These are phyloP conservation scores for Trichonephila inaurata DNA, from an alignment of 1,140 invertebrate species.

Conservation along the genomic window DNA sequence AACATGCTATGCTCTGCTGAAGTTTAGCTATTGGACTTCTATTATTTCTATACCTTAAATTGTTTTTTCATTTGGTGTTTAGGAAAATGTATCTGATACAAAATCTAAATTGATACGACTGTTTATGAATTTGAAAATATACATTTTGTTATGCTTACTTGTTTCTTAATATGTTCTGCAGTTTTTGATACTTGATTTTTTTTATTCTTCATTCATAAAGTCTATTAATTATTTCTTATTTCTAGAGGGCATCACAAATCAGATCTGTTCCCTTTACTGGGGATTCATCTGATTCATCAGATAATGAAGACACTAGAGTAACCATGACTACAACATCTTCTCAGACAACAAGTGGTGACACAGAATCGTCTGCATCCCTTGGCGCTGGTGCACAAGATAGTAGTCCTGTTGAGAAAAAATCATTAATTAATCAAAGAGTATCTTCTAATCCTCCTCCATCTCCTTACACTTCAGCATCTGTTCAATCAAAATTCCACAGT, in stretches of 20 bases:
- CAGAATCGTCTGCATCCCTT: slow-evolving; percentile 83
- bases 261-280: slow-evolving; percentile 96
- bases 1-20: too few species aligned
- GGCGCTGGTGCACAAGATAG: slow-evolving; percentile 1
- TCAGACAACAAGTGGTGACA: slow-evolving; percentile 81
- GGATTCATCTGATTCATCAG: slow-evolving; percentile 96
- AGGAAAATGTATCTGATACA: too few species aligned
- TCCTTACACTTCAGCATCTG: background rate
- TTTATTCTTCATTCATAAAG: background rate
- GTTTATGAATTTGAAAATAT: too few species aligned
- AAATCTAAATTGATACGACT: too few species aligned
- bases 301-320: slow-evolving; percentile 88
- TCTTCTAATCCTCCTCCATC: slow-evolving; percentile 26
- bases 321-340: slow-evolving; percentile 81
- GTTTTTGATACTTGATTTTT: too few species aligned
- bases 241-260: slow-evolving; percentile 94
- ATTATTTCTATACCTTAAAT: too few species aligned
- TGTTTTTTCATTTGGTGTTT: too few species aligned
- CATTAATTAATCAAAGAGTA: background rate
- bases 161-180: too few species aligned
- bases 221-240: slow-evolving; percentile 15
- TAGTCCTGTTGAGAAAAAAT: slow-evolving; percentile 58
- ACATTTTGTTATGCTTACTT: too few species aligned
- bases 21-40: too few species aligned
- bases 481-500: slow-evolving; percentile 31